phyloP scores from a whole-genome alignment of 2,888 invertebrate species.

The Oligia latruncula region DNA sequence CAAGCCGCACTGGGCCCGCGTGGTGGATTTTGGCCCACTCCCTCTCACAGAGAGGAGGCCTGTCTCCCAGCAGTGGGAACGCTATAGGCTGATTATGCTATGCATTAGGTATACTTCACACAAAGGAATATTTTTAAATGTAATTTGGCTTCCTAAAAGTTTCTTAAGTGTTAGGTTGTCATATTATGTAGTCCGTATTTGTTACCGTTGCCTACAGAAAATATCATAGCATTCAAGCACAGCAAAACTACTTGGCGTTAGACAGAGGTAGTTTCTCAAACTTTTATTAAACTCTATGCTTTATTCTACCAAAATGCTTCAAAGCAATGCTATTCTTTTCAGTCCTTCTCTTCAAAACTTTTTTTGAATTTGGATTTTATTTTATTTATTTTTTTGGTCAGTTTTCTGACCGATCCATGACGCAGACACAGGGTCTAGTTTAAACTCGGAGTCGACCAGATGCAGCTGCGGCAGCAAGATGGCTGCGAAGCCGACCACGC shows the following conservation, averaged over 20 bases:
- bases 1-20: too few relatives aligned
- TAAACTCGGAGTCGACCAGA: constrained; percentile 70
- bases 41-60: too few relatives aligned
- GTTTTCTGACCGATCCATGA: constrained; percentile 86
- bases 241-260: not conserved
- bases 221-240: not conserved
- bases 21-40: too few relatives aligned
- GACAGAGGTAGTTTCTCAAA: not conserved
- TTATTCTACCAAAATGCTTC: not conserved
- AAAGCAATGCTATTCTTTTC: not conserved
- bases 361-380: too few relatives aligned
- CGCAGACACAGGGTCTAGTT: constrained; percentile 75
- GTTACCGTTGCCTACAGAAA: too few relatives aligned
- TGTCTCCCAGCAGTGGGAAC: too few relatives aligned
- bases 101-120: not conserved
- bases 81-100: too few relatives aligned
- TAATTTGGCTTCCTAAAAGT: not conserved
- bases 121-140: not conserved
- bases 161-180: not conserved
- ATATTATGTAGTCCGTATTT: not conserved
- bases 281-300: not conserved
- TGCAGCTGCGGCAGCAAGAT: constrained; percentile 90
- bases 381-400: too few relatives aligned
- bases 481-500: constrained; percentile 89
- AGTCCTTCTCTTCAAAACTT: not conserved